These are phyloP conservation scores for Tetramorium parvispinum DNA, from an alignment of 1,140 invertebrate genomes.

Conservation along the genomic window DNA sequence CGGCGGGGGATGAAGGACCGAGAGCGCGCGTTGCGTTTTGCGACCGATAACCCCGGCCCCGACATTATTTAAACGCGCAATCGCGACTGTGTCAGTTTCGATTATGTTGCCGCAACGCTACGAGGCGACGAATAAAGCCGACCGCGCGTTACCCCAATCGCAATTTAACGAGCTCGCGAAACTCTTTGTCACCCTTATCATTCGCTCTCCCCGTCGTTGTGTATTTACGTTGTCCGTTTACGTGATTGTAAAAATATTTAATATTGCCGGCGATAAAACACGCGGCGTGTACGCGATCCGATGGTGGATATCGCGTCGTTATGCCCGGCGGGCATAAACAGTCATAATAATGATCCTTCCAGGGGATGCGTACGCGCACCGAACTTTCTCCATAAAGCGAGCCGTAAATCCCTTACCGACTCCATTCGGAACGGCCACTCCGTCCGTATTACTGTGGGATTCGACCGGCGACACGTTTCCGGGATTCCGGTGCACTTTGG, in stretches of 20 bases:
- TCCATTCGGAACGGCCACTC: not conserved
- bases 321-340: conserved; percentile 26
- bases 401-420: not conserved
- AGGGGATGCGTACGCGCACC: not conserved
- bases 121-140: conserved; percentile 34
- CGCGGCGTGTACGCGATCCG: not conserved
- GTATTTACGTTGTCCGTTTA: not conserved
- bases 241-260: conserved; percentile 14
- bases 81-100: conserved; percentile 49
- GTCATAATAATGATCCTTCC: conserved; percentile 19
- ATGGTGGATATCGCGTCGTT: not conserved
- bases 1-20: not conserved
- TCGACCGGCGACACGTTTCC: conserved; percentile 7
- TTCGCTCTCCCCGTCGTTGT: not conserved
- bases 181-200: not conserved
- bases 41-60: conserved; percentile 31
- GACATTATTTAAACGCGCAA: conserved; percentile 57
- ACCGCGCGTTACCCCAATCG: conserved; percentile 27
- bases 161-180: conserved; percentile 44
- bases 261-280: conserved; percentile 3
- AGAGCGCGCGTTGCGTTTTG: not conserved
- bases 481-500: conserved; percentile 24
- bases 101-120: conserved; percentile 18
- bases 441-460: not conserved
- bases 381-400: conserved; percentile 45